Conservation (phyloP, 37 sponge, comb jelly and placozoan species). For the Theonella swinhoei region DNA sequence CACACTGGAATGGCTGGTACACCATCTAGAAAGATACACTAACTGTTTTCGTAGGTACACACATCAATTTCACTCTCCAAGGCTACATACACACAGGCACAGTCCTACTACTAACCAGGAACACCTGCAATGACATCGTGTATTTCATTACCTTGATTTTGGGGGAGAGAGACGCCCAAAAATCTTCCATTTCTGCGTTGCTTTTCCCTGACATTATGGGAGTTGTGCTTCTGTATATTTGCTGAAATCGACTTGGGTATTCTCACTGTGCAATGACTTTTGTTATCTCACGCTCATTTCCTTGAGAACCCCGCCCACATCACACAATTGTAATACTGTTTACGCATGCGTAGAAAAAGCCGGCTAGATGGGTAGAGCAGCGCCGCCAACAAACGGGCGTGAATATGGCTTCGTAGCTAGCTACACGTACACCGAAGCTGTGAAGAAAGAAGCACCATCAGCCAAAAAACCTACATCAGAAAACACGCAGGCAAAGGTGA, state of each 20-base stretch:
- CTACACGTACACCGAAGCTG: background rate
- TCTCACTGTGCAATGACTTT: too few species aligned
- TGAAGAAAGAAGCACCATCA: background rate
- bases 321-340: background rate
- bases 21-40: too few species aligned
- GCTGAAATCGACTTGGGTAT: too few species aligned
- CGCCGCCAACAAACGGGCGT: background rate
- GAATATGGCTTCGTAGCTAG: background rate
- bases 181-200: conserved; percentile 48
- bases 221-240: background rate
- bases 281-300: too few species aligned
- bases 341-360: background rate
- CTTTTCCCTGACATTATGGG: conserved; percentile 4
- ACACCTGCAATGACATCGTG: too few species aligned
- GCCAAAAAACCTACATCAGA: background rate
- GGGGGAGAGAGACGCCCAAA: conserved; percentile 57
- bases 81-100: too few species aligned
- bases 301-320: background rate
- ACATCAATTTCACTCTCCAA: too few species aligned
- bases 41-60: too few species aligned
- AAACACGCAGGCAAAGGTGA: background rate
- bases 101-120: too few species aligned
- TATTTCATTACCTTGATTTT: conserved; percentile 65
- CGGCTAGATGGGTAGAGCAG: too few species aligned
- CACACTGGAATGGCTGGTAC: too few species aligned